Evolutionary conservation across 2,888 invertebrate species (phyloP).

Genomic region (Pseudeuparius sepicola): DNA sequence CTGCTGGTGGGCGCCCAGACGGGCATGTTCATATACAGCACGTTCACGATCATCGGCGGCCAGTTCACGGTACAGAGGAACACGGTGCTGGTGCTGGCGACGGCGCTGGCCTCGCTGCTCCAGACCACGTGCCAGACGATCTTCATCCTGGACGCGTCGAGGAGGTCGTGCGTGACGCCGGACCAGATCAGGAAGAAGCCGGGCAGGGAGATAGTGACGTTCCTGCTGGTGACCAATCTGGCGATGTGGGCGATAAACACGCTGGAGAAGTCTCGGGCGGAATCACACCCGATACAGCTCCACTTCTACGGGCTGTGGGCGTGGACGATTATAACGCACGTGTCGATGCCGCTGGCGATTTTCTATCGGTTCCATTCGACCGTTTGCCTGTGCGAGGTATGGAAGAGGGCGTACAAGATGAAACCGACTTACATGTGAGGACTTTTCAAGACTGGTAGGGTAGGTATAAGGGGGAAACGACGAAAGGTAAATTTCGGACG

Average conservation of each 20-base stretch:
- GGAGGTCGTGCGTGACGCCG: conserved; percentile 62
- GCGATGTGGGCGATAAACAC: conserved; percentile 84
- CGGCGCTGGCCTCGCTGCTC: conserved; percentile 62
- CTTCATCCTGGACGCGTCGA: conserved; percentile 65
- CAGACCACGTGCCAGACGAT: conserved; percentile 75
- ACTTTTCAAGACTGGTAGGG: conserved; percentile 7
- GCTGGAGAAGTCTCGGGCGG: conserved; percentile 72
- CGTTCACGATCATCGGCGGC: conserved; percentile 77
- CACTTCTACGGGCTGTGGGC: conserved; percentile 80
- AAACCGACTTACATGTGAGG: conserved; percentile 39
- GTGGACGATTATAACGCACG: conserved; percentile 85
- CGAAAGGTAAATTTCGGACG: no score
- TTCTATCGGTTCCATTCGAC: conserved; percentile 88
- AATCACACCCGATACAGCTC: conserved; percentile 72
- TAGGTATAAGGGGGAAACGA: no score
- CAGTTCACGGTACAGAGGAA: conserved; percentile 47
- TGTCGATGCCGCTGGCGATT: conserved; percentile 80
- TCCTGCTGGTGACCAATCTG: conserved; percentile 67
- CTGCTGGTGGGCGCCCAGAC: conserved; percentile 78
- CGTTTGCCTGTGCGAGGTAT: conserved; percentile 85
- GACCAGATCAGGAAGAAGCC: conserved; percentile 67
- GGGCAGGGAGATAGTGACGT: conserved; percentile 77
- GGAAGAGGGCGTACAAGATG: conserved; percentile 82
- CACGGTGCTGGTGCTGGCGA: conserved; percentile 47
- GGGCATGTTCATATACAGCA: conserved; percentile 79